phyloP scores from a whole-genome alignment of 2,888 invertebrate species.

The Agrotis ipsilon region DNA sequence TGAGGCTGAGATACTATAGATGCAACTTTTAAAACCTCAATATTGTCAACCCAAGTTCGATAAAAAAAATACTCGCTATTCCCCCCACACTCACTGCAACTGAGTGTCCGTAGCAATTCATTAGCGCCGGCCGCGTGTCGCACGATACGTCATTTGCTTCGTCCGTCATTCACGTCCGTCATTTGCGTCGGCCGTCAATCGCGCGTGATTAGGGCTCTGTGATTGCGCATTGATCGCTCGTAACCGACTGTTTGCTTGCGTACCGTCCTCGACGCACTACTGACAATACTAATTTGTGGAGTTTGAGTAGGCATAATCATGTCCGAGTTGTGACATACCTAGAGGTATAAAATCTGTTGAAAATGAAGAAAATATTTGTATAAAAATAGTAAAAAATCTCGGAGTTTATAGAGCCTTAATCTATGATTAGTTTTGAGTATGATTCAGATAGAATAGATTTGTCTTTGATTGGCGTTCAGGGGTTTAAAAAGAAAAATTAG shows the following conservation, averaged over 20 bases:
- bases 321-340: neutral
- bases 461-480: neutral
- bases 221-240: conserved; percentile 81
- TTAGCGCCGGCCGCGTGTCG: conserved; percentile 68
- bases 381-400: neutral
- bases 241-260: conserved; percentile 62
- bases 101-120: conserved; percentile 71
- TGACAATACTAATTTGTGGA: conserved; percentile 52
- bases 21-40: no score
- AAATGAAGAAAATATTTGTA: neutral
- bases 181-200: conserved; percentile 75
- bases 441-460: neutral
- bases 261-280: conserved; percentile 40
- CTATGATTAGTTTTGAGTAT: neutral
- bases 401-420: no score
- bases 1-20: neutral
- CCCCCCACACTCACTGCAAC: conserved; percentile 9
- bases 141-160: conserved; percentile 68
- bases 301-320: conserved; percentile 31
- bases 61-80: conserved; percentile 16
- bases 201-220: conserved; percentile 80
- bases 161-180: conserved; percentile 72
- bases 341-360: neutral
- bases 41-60: no score
- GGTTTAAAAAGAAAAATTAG: neutral